Evolutionary conservation across 2,797 vertebrate genomes (phyloP), one percentile per base, ranked within the genome.

Genomic region (Scyliorhinus canicula): DNA sequence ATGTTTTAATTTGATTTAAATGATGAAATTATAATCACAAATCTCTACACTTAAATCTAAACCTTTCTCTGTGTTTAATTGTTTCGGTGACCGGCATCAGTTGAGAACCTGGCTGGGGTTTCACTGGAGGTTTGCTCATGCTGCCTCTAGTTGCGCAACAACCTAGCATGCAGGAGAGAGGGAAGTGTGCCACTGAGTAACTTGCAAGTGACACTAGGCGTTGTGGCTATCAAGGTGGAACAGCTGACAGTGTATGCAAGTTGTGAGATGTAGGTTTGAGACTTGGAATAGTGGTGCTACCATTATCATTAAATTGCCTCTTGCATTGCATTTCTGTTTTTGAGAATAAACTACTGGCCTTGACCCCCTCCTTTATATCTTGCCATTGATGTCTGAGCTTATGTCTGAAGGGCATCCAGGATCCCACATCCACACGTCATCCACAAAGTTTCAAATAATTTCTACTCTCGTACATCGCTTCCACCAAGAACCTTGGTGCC

Each of bases 1-100:
- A 94, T 35, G 65, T 35, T 50, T 93, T 93, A 94, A n/a, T 31
- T 94, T 21, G 74, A 71, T 74, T 35, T 74, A 31, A 94, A 94
- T 50, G 5, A 71, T 71, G 31, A 26, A 93, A 71, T 50, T 71
- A 47, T 52, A 71, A 93, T 71, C 65, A 4, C 93, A 93, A 71
- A 50, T 19, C 44, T 93, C 21, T 93, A 93, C 50, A 71, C 47
- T 35, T 69, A 44, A 12, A 65, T 69, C 9, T 28, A 93, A 93
- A 50, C 60, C 26, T 93, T 52, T 88, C 85, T 57, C 50, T 88
- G 85, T 35, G 85, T 57, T 82, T 93, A 93, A 74, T 21, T 74
- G 26, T 16, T 50, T 52, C 12, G 19, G 47, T 50, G 26, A 65
- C 40, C 50, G 63, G 19, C 11, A 50, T 19, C 28, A 31, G n/a